Evolutionary conservation across 2,113 vertebrate genomes (phyloP).

Genomic region (Psammodynastes pulverulentus): DNA sequence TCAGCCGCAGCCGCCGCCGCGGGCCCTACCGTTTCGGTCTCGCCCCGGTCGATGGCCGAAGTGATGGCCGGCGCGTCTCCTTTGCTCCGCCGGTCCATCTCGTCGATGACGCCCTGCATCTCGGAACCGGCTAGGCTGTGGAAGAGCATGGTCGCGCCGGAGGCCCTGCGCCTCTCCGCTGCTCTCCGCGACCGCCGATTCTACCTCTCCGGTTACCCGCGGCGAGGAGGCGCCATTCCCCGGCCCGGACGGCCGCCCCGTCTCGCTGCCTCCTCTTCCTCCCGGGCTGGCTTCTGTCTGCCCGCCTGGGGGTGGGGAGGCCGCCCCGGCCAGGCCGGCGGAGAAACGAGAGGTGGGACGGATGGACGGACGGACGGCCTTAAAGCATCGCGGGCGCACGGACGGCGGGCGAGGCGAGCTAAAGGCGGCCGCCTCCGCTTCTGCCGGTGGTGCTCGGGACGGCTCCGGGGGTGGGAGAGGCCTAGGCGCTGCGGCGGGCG

Average conservation of each 20-base stretch:
- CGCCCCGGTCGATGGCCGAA: slow-evolving; percentile 97
- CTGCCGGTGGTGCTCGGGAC: neutral
- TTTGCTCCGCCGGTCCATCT: slow-evolving; percentile 95
- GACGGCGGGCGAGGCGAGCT: neutral
- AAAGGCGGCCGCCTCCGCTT: too few relatives aligned
- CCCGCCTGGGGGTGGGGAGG: neutral
- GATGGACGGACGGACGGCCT: neutral
- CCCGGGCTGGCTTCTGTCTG: neutral
- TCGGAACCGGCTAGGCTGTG: slow-evolving; percentile 96
- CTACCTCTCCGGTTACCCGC: neutral
- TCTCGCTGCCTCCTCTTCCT: slow-evolving; percentile 28
- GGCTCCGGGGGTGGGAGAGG: neutral
- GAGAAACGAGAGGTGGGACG: slow-evolving; percentile 42
- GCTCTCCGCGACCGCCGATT: neutral
- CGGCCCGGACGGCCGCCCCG: slow-evolving; percentile 65
- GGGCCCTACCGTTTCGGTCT: slow-evolving; percentile 95
- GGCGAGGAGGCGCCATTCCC: slow-evolving; percentile 57
- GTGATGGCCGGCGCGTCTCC: slow-evolving; percentile 93
- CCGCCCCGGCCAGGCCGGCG: slow-evolving; percentile 42
- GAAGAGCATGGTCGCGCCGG: slow-evolving; percentile 89
- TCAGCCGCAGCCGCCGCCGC: neutral
- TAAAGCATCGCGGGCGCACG: neutral
- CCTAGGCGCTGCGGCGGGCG: slow-evolving; percentile 37
- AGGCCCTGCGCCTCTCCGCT: slow-evolving; percentile 10
- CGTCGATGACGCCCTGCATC: slow-evolving; percentile 96